Percentiles rank a stretch among this genome's conserved stretches.
These are phyloP conservation scores for Colletes collaris DNA, from an alignment of 2,888 invertebrate genomes.

Conservation along the genomic window DNA sequence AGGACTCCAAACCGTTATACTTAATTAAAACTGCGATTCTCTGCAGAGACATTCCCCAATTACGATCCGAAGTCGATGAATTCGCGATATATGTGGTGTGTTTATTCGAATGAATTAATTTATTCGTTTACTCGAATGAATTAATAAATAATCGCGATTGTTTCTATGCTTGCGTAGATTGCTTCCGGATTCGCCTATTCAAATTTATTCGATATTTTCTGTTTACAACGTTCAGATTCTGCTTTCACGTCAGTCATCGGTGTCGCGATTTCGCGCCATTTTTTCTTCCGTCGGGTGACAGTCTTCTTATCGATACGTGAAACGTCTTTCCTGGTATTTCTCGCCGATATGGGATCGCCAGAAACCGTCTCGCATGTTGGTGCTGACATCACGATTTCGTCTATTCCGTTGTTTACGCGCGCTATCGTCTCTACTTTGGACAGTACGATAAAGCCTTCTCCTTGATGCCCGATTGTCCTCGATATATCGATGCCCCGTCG, in stretches of 20 bases:
- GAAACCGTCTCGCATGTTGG: not conserved
- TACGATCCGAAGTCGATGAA: too few species aligned
- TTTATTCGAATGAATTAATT: too few species aligned
- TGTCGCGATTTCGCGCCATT: not conserved
- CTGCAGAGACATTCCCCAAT: too few species aligned
- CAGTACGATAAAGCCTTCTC: constrained; percentile 16
- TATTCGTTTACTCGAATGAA: too few species aligned
- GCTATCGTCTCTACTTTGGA: constrained; percentile 49
- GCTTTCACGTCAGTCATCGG: not conserved
- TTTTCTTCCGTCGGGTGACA: not conserved
- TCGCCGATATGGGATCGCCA: not conserved
- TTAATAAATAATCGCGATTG: constrained; percentile 37
- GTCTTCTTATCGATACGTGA: too few species aligned
- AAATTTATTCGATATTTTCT: not conserved
- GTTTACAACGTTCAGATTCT: not conserved
- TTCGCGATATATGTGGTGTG: too few species aligned
- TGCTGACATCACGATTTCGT: constrained; percentile 6
- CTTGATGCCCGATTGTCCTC: constrained; percentile 36
- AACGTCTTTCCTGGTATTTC: not conserved
- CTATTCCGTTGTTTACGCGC: constrained; percentile 18
- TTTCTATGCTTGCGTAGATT: constrained; percentile 24
- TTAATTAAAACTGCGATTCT: too few species aligned
- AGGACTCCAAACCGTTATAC: too few species aligned
- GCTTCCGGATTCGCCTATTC: not conserved
- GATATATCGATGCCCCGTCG: constrained; percentile 16